Evolutionary conservation across 2,888 invertebrate genomes (phyloP), one percentile per base, ranked within the genome.

Genomic region (Parnassius glacialis): DNA sequence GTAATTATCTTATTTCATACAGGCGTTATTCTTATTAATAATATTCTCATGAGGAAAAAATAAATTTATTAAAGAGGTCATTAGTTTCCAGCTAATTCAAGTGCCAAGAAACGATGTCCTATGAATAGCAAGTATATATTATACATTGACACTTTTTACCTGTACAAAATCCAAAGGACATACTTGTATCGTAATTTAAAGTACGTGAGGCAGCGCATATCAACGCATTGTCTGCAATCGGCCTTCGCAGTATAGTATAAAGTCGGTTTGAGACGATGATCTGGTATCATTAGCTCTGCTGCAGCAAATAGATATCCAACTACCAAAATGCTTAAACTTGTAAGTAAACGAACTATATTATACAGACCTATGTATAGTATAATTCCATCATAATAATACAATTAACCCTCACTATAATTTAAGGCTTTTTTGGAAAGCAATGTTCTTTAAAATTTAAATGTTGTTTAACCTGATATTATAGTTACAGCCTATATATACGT

Each of bases 181-280:
- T 52, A 51, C 43, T 43, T 43, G 56, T 59, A 79, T 80, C 66
- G 66, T 68, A 70, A 83, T 79, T 75, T 70, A 69, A 57, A 65
- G 65, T 68, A 69, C 70, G 69, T 66, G 65, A 60, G 65, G 64
- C 61, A 65, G 57, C 64, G 65, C 65, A 68, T 69, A 74, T 71
- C 71, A 72, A 74, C 71, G 68, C 68, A 68, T 69, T 72, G 70
- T 68, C 50, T 61, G 59, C 60, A 67, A 63, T 73, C 68, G 81
- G 73, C 84, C 84, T 84, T 83, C 84, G 67, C 59, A 67, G 58
- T 64, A 72, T 68, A 74, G 73, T 83, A 84, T 83, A 82, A 78
- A 81, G 65, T 72, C 69, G 56, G 59, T 64, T 56, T 59, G 58
- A 25, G 61, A 50, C 51, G 50, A 43, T 58, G 56, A 55, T 60